Percentiles rank a stretch among this genome's conserved stretches.
phyloP scores from a whole-genome alignment of 2,797 vertebrate genomes.

The Threskiornis aethiopicus region DNA sequence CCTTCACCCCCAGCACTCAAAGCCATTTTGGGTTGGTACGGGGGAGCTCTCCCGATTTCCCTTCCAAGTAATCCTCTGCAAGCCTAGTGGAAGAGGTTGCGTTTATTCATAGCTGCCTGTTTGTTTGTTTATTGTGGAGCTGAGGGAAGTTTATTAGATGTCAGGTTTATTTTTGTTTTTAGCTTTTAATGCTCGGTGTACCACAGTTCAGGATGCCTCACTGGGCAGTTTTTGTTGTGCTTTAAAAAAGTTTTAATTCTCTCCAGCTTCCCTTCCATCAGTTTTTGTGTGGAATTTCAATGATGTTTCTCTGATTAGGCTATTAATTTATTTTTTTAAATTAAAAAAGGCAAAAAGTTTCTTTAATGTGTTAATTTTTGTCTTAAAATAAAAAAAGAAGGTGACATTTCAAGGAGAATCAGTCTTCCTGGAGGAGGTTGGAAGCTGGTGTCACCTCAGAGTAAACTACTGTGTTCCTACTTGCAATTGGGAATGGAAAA shows the following conservation, averaged over 20 bases:
- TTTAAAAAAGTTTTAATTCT: not conserved
- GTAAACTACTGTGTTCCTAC: not conserved
- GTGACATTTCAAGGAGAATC: not conserved
- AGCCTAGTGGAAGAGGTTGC: not conserved
- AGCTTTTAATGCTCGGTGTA: not conserved
- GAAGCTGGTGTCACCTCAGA: not conserved
- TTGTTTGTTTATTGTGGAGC: not conserved
- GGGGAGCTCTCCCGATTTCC: not conserved
- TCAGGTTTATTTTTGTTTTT: not conserved
- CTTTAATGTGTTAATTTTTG: not conserved
- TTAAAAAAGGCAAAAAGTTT: not conserved
- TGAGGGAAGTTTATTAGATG: not conserved
- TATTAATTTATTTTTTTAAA: not conserved
- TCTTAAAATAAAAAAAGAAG: not conserved
- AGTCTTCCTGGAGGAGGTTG: not conserved
- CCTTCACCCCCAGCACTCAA: not conserved
- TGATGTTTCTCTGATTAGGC: not conserved
- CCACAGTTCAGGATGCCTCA: not conserved
- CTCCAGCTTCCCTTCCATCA: not conserved
- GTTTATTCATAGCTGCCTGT: not conserved
- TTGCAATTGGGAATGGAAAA: not conserved
- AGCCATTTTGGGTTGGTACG: not conserved
- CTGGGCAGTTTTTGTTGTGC: not conserved
- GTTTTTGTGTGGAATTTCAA: not conserved
- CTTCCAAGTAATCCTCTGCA: not conserved